These are phyloP conservation scores for Morus bassanus DNA, from an alignment of 2,797 vertebrate genomes.

Conservation along the genomic window DNA sequence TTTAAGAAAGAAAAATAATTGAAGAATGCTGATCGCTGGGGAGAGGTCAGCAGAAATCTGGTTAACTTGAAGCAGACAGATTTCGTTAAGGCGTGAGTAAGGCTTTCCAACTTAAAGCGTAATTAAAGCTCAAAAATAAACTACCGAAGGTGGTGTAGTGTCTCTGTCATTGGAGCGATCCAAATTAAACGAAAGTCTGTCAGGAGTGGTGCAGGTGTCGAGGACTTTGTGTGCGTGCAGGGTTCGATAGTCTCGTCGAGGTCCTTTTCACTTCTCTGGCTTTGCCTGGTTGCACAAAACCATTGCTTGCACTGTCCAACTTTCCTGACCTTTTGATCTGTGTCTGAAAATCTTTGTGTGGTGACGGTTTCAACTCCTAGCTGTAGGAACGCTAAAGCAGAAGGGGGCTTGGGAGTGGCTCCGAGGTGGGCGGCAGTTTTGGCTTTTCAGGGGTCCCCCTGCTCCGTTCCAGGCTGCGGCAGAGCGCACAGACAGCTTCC, in stretches of 20 bases:
- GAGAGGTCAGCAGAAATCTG: neutral
- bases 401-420: neutral
- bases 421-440: accelerated
- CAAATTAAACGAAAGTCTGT: neutral
- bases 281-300: neutral
- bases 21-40: accelerated
- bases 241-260: accelerated
- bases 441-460: neutral
- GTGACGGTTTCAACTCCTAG: accelerated
- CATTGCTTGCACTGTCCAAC: accelerated
- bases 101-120: neutral
- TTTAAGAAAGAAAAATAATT: no score
- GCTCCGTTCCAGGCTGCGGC: neutral
- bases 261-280: accelerated
- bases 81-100: neutral
- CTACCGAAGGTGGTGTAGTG: neutral
- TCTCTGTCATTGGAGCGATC: neutral
- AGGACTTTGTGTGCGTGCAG: accelerated
- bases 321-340: neutral
- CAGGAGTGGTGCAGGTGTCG: accelerated
- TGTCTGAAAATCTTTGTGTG: neutral
- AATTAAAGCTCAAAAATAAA: neutral
- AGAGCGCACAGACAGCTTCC: neutral
- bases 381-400: neutral
- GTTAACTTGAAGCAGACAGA: neutral